A percentile compares a stretch with the other conserved stretches of the same genome.
phyloP scores from a whole-genome alignment of 2,797 vertebrate genomes.

The Psittacula echo region DNA sequence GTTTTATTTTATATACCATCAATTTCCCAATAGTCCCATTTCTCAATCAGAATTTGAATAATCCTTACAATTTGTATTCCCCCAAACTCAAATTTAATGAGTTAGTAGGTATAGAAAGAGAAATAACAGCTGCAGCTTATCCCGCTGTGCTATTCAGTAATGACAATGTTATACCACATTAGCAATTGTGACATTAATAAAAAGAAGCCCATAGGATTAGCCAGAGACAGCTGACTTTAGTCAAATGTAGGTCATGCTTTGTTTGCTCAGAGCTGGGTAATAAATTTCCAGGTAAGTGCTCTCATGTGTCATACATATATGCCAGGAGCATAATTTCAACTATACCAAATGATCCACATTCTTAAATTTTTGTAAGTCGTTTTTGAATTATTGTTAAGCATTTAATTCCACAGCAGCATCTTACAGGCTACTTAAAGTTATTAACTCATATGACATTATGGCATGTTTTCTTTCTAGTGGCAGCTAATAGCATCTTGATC shows the following conservation, averaged over 20 bases:
- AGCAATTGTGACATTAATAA: constrained; percentile 85
- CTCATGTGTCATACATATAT: constrained; percentile 80
- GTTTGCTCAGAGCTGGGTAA: constrained; percentile 82
- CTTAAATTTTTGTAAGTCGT: constrained; percentile 78
- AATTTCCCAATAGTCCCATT: constrained; percentile 76
- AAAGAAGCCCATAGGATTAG: constrained; percentile 83
- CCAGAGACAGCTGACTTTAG: constrained; percentile 82
- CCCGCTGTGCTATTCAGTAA: constrained; percentile 78
- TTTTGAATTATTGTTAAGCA: constrained; percentile 81
- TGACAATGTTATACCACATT: constrained; percentile 83
- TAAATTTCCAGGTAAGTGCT: constrained; percentile 85
- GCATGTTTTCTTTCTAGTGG: constrained; percentile 70
- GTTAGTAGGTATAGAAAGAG: constrained; percentile 78
- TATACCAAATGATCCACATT: constrained; percentile 78
- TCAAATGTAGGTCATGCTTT: constrained; percentile 86
- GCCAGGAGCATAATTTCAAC: constrained; percentile 79
- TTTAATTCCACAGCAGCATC: constrained; percentile 79
- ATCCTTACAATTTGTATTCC: constrained; percentile 79
- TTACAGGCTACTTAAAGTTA: constrained; percentile 78
- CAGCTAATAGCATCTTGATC: constrained; percentile 75
- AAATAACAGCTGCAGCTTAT: constrained; percentile 80
- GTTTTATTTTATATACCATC: constrained; percentile 68
- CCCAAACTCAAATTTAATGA: constrained; percentile 82
- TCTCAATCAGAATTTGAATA: constrained; percentile 81
- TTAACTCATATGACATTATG: constrained; percentile 78